These are phyloP conservation scores for Ellobius talpinus DNA, from an alignment of 2,113 vertebrate genomes.

Conservation along the genomic window DNA sequence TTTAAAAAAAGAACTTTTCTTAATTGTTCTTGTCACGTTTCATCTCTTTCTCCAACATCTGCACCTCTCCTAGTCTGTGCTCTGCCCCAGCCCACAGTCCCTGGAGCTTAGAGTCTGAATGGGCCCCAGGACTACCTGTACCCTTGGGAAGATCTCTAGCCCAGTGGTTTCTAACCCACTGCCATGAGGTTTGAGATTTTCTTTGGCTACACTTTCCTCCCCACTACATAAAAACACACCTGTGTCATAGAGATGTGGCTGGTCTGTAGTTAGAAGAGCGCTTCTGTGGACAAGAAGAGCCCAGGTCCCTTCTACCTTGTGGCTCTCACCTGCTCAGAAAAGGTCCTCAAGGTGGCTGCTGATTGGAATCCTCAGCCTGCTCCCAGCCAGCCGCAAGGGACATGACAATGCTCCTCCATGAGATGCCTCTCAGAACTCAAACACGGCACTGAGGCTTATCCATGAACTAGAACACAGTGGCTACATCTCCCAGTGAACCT, in stretches of 20 bases:
- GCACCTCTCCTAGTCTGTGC: not conserved
- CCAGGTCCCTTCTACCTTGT: not conserved
- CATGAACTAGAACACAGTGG: not conserved
- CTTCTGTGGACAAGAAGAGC: not conserved
- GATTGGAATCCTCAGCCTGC: not conserved
- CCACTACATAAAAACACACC: not conserved
- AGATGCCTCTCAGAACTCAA: not conserved
- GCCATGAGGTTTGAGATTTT: not conserved
- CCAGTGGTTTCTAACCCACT: not conserved
- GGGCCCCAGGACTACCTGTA: no score
- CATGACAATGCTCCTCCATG: no score
- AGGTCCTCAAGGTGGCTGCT: not conserved
- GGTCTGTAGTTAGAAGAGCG: not conserved
- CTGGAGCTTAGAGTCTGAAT: not conserved
- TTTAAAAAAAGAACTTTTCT: not conserved
- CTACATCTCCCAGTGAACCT: not conserved
- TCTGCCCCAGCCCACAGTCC: no score
- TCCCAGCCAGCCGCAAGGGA: not conserved
- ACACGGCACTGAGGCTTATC: not conserved
- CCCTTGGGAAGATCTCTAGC: not conserved
- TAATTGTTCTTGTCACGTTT: not conserved
- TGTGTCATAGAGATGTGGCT: not conserved
- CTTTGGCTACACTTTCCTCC: not conserved
- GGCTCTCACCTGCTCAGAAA: not conserved
- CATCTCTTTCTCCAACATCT: not conserved